Evolutionary conservation across 92 coral and sea anemone genomes (phyloP), one percentile per base, ranked within the genome.

Genomic region (Porites lobata): DNA sequence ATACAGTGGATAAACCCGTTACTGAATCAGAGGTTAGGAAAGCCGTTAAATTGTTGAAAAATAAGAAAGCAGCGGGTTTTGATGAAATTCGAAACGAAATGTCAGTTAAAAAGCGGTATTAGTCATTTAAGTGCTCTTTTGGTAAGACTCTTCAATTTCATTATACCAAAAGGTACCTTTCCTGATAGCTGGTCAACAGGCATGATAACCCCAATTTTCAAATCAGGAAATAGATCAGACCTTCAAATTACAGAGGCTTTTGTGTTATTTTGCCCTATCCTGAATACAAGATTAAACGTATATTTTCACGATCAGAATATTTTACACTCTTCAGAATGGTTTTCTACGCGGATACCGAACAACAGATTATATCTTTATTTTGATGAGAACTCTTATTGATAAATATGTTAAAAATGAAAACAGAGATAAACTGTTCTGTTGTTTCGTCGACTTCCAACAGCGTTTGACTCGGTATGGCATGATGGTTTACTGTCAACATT

Each of bases 401-500:
- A 83, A 89, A 84, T 29, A 84, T 72, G 76, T 89, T 54, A 79
- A 52, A 8, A 72, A 83, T 58, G 57, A 64, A 51, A 54, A 66
- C 50, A 76, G 58, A 26, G 79, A 79, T 32, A 83, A 88, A 83
- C 50, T 88, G 24, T 88, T 80, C 61, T 77, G 86, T 50, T 89
- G 92, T 68, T 83, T 89, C 65, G 62, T 83, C n/a, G 84, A 89
- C 69, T 89, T 83, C 69, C 76, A n/a, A n/a, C n/a, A n/a, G n/a
- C 85, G 7, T 89, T 89, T 77, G 92, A 89, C 52, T 76, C 92
- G 18, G 65, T 88, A 29, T 83, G 88, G 92, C 88, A 75, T 76
- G 50, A 32, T 43, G 87, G 91, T 7, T 50, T 73, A 69, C 57
- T 74, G 15, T 69, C 63, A 10, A 81, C 59, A 22, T n/a, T 69